Base-by-base conservation (phyloP, 2,113 vertebrate species). In the Ciconia stormi region DNA sequence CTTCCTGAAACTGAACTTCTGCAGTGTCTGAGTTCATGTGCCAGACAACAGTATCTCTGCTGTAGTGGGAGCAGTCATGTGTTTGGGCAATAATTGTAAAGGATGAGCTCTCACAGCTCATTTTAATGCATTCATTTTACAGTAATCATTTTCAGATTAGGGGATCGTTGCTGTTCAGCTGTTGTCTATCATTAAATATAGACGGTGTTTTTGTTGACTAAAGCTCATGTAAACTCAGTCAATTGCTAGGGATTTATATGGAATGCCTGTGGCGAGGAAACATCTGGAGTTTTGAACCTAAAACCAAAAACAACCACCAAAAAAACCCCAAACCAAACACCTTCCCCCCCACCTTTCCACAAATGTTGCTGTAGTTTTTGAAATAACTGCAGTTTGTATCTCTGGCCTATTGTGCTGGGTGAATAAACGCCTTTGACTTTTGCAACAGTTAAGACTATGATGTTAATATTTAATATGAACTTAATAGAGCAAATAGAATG, bases 251-350 rank as follows among this genome's bases (percentile, higher is more conserved):
- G 58, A 58, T 84, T 73, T 70, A 6, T 23, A 3, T 22, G 42
- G 21, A 71, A 30, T 63, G 38, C 12, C 32, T 19, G 5, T 10
- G 13, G 40, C 0, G 7, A 58, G 42, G 30, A 78, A 34, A 10
- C 5, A 7, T 5, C 8, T 47, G 22, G 11, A 6, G 2, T 32
- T 87, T 53, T 53, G 27, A 92, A 79, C 8, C 3, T 6, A 32
- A 72, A 59, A 0, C 11, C 7, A 4, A 29, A 53, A 36, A 1
- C 18, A 34, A 17, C 6, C 16, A 50, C 5, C 4, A 40, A 27
- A 59, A 52, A 55, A 25, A 0, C 8, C 27, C 11, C 4, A 38
- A 18, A 25, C 10, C 7, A 6, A 62, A 21, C 27, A 10, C 6
- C 3, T 10, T 16, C 4, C 8, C 26, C 7, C 2, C 38, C 38